A percentile compares a stretch with the other conserved stretches of the same genome.
Evolutionary conservation across 2,113 vertebrate species (phyloP).

Genomic region (Panthera uncia): DNA sequence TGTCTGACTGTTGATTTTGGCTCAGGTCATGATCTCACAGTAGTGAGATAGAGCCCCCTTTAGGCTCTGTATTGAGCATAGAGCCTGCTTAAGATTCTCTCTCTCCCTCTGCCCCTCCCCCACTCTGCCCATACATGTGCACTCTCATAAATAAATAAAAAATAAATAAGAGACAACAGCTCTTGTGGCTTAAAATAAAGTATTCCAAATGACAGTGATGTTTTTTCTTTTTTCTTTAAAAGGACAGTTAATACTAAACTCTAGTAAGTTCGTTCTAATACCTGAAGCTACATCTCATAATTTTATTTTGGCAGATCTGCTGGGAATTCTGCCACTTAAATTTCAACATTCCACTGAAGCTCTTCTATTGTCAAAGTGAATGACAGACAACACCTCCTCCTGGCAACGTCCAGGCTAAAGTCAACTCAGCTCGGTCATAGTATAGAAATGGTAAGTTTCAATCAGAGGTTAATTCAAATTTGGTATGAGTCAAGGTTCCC

Average conservation of each 20-base stretch:
- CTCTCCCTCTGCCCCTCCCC: no score
- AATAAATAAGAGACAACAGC: background rate
- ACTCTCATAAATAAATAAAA: no score
- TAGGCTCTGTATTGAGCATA: no score
- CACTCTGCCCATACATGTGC: no score
- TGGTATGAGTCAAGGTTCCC: background rate
- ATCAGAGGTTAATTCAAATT: background rate
- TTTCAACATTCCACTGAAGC: background rate
- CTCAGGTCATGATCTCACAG: no score
- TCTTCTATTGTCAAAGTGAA: background rate
- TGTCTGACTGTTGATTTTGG: no score
- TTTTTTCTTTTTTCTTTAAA: background rate
- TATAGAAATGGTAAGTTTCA: background rate
- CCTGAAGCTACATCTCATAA: background rate
- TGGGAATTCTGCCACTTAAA: conserved; percentile 15
- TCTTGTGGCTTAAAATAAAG: conserved; percentile 7
- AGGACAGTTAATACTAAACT: background rate
- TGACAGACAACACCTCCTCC: background rate
- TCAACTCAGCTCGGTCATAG: background rate
- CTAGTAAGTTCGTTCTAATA: background rate
- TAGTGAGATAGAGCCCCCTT: no score
- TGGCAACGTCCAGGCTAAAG: background rate
- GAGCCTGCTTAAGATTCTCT: no score
- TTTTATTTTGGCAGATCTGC: background rate
- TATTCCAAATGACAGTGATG: background rate